Conservation (phyloP, 1,140 invertebrate species). For the Pseudomyrmex concolor region DNA sequence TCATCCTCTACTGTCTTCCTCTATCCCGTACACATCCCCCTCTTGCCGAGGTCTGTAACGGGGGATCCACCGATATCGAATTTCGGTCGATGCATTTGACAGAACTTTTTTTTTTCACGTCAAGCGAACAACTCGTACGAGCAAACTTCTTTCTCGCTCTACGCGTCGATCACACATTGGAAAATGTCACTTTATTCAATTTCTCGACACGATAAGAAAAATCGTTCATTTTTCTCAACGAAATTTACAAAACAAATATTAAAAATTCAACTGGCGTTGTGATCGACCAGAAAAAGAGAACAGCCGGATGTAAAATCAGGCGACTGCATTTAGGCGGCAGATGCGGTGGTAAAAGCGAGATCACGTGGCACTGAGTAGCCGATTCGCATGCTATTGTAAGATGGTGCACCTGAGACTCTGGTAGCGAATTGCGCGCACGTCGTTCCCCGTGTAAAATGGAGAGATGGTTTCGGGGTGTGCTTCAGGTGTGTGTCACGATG, state of each 20-base stretch:
- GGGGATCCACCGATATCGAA: conserved; percentile 40
- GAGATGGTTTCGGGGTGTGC: conserved; percentile 37
- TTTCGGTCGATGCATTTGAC: conserved; percentile 54
- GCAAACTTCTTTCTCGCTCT: conserved; percentile 13
- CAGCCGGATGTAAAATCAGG: background rate
- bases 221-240: too few relatives aligned
- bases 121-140: background rate
- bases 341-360: conserved; percentile 4
- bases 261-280: too few relatives aligned
- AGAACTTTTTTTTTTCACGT: conserved; percentile 24
- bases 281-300: background rate
- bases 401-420: conserved; percentile 41
- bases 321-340: background rate
- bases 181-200: background rate
- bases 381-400: conserved; percentile 41
- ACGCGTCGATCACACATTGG: conserved; percentile 1
- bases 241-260: too few relatives aligned
- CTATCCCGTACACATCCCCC: background rate
- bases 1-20: conserved; percentile 38
- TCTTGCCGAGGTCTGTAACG: conserved; percentile 20
- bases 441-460: conserved; percentile 11
- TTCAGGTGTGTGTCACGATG: conserved; percentile 46
- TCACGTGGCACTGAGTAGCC: conserved; percentile 5
- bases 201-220: too few relatives aligned
- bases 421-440: conserved; percentile 39